These are phyloP conservation scores for Thysanoteuthis rhombus DNA, from an alignment of 2,888 invertebrate genomes.

Conservation along the genomic window DNA sequence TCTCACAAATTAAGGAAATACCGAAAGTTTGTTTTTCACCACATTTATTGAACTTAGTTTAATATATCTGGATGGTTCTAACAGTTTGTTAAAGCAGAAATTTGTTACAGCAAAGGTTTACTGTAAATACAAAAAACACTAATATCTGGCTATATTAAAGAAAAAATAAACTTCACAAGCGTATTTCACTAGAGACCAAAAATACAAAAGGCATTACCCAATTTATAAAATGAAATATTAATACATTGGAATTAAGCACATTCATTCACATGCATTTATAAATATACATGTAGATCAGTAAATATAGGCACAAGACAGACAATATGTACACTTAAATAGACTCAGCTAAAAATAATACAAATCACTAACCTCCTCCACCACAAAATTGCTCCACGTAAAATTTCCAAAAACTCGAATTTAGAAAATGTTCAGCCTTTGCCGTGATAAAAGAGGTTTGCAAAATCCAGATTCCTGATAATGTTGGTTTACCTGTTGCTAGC, in stretches of 20 bases:
- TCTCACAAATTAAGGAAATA: too few relatives aligned
- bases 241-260: not conserved
- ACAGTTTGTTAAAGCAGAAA: too few relatives aligned
- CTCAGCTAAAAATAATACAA: not conserved
- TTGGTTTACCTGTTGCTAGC: not conserved
- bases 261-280: not conserved
- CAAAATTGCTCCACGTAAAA: not conserved
- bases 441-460: not conserved
- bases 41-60: too few relatives aligned
- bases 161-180: not conserved
- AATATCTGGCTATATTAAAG: too few relatives aligned
- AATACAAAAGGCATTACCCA: not conserved
- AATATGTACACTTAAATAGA: not conserved
- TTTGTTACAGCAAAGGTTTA: too few relatives aligned
- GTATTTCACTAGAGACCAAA: not conserved
- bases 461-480: not conserved
- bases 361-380: not conserved
- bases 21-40: too few relatives aligned
- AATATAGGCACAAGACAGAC: not conserved
- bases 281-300: not conserved
- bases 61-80: too few relatives aligned
- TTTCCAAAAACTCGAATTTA: not conserved
- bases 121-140: not conserved
- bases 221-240: not conserved
- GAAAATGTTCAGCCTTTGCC: not conserved